Evolutionary conservation across 2,888 invertebrate species (phyloP).

Genomic region (Clistopyga incitator): DNA sequence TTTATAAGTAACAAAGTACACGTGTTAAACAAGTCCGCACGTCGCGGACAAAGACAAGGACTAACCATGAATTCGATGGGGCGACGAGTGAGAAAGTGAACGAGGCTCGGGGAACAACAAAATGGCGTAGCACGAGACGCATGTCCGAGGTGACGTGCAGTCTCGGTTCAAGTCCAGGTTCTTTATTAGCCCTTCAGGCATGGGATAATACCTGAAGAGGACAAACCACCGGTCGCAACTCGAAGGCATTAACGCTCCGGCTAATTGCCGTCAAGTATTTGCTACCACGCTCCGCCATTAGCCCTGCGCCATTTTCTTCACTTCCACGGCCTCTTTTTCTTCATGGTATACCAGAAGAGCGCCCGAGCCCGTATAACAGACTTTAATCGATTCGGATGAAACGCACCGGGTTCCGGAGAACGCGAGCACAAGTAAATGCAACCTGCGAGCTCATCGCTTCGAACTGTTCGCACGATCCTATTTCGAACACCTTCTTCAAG

Average conservation of each 20-base stretch:
- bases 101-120: constrained; percentile 45
- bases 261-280: constrained; percentile 80
- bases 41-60: constrained; percentile 3
- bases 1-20: constrained; percentile 42
- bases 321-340: constrained; percentile 30
- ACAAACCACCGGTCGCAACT: constrained; percentile 71
- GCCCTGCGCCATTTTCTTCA: constrained; percentile 58
- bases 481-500: constrained; percentile 42
- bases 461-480: constrained; percentile 56
- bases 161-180: constrained; percentile 73
- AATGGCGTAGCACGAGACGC: constrained; percentile 46
- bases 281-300: constrained; percentile 69
- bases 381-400: constrained; percentile 79
- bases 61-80: not conserved
- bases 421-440: constrained; percentile 43
- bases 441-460: constrained; percentile 41
- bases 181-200: constrained; percentile 70
- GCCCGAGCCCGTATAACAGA: constrained; percentile 40
- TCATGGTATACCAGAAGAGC: constrained; percentile 38
- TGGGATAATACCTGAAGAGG: constrained; percentile 24
- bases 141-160: constrained; percentile 48
- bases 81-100: constrained; percentile 31
- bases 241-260: constrained; percentile 78
- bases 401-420: constrained; percentile 65
- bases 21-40: constrained; percentile 8